These are phyloP conservation scores for Aurelia coerulea DNA, from an alignment of 30 jellyfish, hydroid and myxozoan species.

Conservation along the genomic window DNA sequence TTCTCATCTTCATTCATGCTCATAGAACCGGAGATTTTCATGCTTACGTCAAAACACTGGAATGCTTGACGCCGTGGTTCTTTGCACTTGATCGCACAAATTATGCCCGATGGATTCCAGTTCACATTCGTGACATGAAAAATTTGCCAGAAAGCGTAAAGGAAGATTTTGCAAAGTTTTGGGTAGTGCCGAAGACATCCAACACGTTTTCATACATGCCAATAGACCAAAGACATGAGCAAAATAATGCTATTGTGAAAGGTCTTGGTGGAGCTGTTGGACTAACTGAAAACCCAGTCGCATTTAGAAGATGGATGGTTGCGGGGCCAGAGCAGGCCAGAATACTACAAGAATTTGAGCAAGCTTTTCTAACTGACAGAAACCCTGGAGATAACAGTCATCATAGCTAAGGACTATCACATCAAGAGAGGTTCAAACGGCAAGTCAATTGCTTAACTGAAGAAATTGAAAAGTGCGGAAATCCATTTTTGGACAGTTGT, in stretches of 20 bases:
- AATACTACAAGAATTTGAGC: background rate
- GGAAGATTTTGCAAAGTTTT: no score
- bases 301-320: no score
- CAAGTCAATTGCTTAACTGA: no score
- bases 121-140: background rate
- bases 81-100: background rate
- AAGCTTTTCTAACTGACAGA: background rate
- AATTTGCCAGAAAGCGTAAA: background rate
- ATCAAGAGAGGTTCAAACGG: background rate
- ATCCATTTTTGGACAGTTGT: no score
- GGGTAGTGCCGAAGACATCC: no score
- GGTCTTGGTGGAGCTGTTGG: no score
- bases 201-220: no score
- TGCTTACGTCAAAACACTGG: background rate
- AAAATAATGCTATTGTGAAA: no score
- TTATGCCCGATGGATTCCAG: conserved; percentile 8
- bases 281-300: no score
- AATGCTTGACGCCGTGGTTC: background rate
- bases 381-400: background rate
- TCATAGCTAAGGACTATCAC: background rate
- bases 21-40: background rate
- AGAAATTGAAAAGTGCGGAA: no score
- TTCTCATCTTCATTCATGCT: background rate
- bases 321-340: no score
- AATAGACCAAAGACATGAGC: no score